Evolutionary conservation across 2,888 invertebrate species (phyloP).

Genomic region (Molorchus minor): DNA sequence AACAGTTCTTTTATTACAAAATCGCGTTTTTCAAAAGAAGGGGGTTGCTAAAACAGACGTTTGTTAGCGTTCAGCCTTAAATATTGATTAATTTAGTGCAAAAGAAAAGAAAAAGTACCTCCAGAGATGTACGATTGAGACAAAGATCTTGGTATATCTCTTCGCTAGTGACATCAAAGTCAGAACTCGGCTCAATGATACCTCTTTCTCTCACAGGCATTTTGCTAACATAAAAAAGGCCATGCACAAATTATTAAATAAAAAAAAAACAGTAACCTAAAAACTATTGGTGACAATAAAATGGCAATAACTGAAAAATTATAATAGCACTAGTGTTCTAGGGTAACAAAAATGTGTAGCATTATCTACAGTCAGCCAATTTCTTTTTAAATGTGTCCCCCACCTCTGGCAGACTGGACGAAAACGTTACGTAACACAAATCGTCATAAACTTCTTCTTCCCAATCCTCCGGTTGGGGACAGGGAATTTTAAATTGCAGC

Average conservation of each 20-base stretch:
- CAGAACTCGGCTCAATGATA: constrained; percentile 46
- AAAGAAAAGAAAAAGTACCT: constrained; percentile 49
- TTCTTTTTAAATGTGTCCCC: constrained; percentile 38
- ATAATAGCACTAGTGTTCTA: too few species aligned
- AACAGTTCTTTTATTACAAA: constrained; percentile 92
- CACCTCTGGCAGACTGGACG: constrained; percentile 75
- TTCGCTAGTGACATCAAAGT: constrained; percentile 73
- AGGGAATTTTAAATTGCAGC: constrained; percentile 73
- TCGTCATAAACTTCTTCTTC: constrained; percentile 90
- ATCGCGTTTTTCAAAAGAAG: constrained; percentile 83
- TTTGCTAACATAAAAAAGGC: constrained; percentile 58
- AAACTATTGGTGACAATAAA: constrained; percentile 12
- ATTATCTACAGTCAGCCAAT: too few species aligned
- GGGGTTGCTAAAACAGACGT: constrained; percentile 49
- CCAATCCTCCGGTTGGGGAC: constrained; percentile 70
- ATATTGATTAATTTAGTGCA: background rate
- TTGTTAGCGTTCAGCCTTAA: background rate
- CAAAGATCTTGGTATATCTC: constrained; percentile 96
- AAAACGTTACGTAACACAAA: constrained; percentile 86
- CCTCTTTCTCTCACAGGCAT: constrained; percentile 49
- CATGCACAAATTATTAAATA: constrained; percentile 48
- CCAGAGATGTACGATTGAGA: constrained; percentile 65
- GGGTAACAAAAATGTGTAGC: too few species aligned
- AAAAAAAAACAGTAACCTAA: constrained; percentile 26
- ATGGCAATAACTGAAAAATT: too few species aligned